Evolutionary conservation across 1,140 invertebrate genomes (phyloP).

Genomic region (Latrodectus geometricus): DNA sequence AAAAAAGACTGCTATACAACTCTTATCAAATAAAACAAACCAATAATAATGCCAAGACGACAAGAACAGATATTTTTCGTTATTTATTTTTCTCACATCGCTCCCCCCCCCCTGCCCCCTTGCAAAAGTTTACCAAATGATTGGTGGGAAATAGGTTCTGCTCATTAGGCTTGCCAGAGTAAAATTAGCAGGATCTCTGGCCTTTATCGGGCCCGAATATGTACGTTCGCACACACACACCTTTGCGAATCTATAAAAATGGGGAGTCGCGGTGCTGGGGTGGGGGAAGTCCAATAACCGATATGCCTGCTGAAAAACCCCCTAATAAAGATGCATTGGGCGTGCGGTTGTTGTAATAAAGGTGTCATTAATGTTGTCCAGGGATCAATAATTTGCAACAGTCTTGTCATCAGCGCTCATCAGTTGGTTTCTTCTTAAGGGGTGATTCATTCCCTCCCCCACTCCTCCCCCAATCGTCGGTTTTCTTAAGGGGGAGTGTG

Average conservation of each 20-base stretch:
- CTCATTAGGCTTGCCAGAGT: conserved; percentile 35
- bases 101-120: neutral
- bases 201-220: conserved; percentile 15
- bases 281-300: conserved; percentile 46
- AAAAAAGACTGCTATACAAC: conserved; percentile 16
- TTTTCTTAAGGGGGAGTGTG: conserved; percentile 8
- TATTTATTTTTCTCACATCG: neutral
- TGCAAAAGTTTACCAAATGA: conserved; percentile 32
- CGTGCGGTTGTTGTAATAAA: conserved; percentile 45
- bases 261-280: neutral
- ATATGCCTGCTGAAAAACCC: conserved; percentile 49
- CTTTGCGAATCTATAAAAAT: conserved; percentile 46
- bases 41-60: conserved; percentile 58
- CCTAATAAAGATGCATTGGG: conserved; percentile 46
- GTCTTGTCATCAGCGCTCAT: conserved; percentile 51
- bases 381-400: conserved; percentile 57
- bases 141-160: conserved; percentile 16
- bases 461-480: conserved; percentile 5
- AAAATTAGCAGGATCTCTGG: conserved; percentile 52
- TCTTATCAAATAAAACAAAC: conserved; percentile 61
- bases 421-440: conserved; percentile 47
- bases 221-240: conserved; percentile 1
- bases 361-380: conserved; percentile 55
- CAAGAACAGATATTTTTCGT: conserved; percentile 28
- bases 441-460: neutral